A percentile compares a stretch with the other conserved stretches of the same genome.
phyloP scores from a whole-genome alignment of 2,113 vertebrate genomes.

The Poecile atricapillus region DNA sequence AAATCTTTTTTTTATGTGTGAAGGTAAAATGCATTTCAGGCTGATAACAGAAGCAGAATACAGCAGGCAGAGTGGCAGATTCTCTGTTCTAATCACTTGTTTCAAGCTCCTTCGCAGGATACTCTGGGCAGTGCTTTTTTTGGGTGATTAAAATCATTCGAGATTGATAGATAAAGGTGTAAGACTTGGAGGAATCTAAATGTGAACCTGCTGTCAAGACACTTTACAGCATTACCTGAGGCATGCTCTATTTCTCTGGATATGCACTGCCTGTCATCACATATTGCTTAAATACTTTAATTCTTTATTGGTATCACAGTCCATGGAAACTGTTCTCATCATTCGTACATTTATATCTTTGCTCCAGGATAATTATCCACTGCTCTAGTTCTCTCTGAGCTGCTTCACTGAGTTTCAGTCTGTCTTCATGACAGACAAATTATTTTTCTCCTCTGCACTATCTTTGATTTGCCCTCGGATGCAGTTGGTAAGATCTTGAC shows the following conservation, averaged over 20 bases:
- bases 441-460: not conserved
- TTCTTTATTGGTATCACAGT: not conserved
- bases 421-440: not conserved
- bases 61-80: not conserved
- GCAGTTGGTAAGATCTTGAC: not conserved
- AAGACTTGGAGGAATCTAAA: not conserved
- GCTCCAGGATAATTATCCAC: constrained; percentile 20
- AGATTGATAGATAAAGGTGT: constrained; percentile 7
- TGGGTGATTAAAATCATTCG: not conserved
- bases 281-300: constrained; percentile 30
- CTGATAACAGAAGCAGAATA: not conserved
- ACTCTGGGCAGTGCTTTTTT: not conserved
- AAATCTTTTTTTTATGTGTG: not conserved
- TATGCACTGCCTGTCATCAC: not conserved
- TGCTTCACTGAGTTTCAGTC: constrained; percentile 12
- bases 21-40: not conserved
- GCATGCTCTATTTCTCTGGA: not conserved
- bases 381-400: not conserved
- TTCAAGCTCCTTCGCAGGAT: not conserved
- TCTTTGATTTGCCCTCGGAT: not conserved
- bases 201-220: not conserved
- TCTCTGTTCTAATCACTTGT: not conserved
- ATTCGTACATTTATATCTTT: constrained; percentile 4
- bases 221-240: not conserved
- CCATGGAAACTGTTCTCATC: constrained; percentile 3